Conservation (phyloP, 2,888 invertebrate species). For the Protodeltote pygarga region DNA sequence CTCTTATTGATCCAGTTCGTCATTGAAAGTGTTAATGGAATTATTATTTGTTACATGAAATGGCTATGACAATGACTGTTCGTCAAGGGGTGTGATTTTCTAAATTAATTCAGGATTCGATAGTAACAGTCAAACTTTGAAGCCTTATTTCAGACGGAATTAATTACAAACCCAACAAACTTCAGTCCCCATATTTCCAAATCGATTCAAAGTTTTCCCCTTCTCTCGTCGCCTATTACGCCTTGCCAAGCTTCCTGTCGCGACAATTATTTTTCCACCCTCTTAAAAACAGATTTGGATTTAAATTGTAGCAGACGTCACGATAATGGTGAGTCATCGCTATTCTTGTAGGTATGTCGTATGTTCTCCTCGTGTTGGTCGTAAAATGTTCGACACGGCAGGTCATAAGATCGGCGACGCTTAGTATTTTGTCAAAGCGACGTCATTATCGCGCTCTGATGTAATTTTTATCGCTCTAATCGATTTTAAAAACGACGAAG, state of each 20-base stretch:
- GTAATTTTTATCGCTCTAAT: background rate
- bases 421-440: background rate
- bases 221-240: constrained; percentile 28
- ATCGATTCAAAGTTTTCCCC: constrained; percentile 4
- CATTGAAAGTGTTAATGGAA: too few species aligned
- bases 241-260: constrained; percentile 5
- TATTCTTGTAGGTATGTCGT: constrained; percentile 23
- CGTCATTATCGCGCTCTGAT: too few species aligned
- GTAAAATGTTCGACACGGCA: constrained; percentile 10
- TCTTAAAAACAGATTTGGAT: constrained; percentile 10
- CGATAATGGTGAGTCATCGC: constrained; percentile 17
- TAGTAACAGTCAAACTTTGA: background rate
- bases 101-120: background rate
- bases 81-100: background rate
- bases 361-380: constrained; percentile 7
- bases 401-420: background rate
- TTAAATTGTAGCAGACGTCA: constrained; percentile 28
- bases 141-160: background rate
- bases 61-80: too few species aligned
- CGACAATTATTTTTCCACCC: constrained; percentile 19
- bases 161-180: constrained; percentile 4
- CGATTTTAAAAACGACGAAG: too few species aligned
- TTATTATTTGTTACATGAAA: too few species aligned
- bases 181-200: constrained; percentile 8
- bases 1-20: too few species aligned